Conservation (phyloP, 2,888 invertebrate species). For the Pachliopta kotzebuea region DNA sequence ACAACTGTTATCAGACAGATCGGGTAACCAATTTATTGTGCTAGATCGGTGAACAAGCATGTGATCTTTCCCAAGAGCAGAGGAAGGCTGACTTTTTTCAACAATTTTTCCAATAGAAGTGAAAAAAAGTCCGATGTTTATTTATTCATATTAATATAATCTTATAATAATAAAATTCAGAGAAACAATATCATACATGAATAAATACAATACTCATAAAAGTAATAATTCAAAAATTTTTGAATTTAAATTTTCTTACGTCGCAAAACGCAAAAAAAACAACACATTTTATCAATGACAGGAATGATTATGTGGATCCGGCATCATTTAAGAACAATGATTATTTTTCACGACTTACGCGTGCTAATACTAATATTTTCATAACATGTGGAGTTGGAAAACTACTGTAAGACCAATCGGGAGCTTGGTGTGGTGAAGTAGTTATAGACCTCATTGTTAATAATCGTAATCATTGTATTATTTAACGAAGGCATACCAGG, state of each 20-base stretch:
- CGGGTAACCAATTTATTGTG: no score
- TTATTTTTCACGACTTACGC: conserved; percentile 38
- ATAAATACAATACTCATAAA: conserved; percentile 78
- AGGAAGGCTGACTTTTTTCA: no score
- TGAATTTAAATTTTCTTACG: conserved; percentile 55
- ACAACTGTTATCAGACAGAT: no score
- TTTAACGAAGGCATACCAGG: conserved; percentile 69
- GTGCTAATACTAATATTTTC: conserved; percentile 44
- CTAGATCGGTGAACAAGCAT: no score
- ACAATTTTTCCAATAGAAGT: no score
- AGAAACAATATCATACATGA: conserved; percentile 79
- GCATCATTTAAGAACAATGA: conserved; percentile 36
- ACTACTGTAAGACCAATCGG: conserved; percentile 25
- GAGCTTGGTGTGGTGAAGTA: conserved; percentile 23
- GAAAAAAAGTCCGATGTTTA: conserved; percentile 30
- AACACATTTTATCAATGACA: conserved; percentile 53
- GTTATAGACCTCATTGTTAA: conserved; percentile 38
- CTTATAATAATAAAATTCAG: conserved; percentile 78
- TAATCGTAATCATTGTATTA: conserved; percentile 45
- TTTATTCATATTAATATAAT: conserved; percentile 70
- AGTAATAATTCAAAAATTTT: conserved; percentile 54
- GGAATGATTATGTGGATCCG: conserved; percentile 73
- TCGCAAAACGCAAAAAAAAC: conserved; percentile 51
- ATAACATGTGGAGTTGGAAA: conserved; percentile 44
- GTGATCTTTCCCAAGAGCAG: no score